Percentiles rank a stretch among this genome's conserved stretches.
These are phyloP conservation scores for Sternarchorhynchus goeldii DNA, from an alignment of 2,797 vertebrate species.

Conservation along the genomic window DNA sequence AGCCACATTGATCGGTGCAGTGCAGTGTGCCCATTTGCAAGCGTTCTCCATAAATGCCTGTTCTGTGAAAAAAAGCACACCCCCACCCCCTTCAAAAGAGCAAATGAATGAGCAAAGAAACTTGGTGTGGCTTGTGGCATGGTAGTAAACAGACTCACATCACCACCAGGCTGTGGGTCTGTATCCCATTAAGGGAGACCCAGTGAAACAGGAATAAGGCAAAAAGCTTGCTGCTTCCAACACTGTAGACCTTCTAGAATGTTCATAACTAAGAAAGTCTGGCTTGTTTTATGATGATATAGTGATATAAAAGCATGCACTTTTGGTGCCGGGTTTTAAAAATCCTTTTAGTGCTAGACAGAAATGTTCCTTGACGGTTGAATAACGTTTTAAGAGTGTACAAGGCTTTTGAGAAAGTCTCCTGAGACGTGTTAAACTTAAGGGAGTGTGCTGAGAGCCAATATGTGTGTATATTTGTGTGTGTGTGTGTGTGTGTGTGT, in stretches of 20 bases:
- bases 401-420: conserved; percentile 24
- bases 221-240: conserved; percentile 12
- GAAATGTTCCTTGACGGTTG: conserved; percentile 8
- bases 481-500: conserved; percentile 7
- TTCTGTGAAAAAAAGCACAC: conserved; percentile 53
- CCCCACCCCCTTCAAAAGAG: conserved; percentile 59
- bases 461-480: conserved; percentile 7
- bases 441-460: not conserved
- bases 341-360: conserved; percentile 23
- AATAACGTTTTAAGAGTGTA: conserved; percentile 25
- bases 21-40: conserved; percentile 64
- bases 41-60: conserved; percentile 70
- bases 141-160: not conserved
- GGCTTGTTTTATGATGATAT: conserved; percentile 40
- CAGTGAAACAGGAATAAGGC: conserved; percentile 17
- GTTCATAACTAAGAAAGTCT: conserved; percentile 24
- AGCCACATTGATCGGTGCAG: conserved; percentile 77
- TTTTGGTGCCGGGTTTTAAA: conserved; percentile 21
- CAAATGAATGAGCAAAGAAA: conserved; percentile 75
- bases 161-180: not conserved
- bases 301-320: not conserved
- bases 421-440: conserved; percentile 24
- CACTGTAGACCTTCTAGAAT: conserved; percentile 11
- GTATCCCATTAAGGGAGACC: conserved; percentile 1
- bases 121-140: not conserved